Percentiles rank a stretch among this genome's conserved stretches.
Conservation (phyloP, 2,113 vertebrate genomes). For the Gambusia affinis region DNA sequence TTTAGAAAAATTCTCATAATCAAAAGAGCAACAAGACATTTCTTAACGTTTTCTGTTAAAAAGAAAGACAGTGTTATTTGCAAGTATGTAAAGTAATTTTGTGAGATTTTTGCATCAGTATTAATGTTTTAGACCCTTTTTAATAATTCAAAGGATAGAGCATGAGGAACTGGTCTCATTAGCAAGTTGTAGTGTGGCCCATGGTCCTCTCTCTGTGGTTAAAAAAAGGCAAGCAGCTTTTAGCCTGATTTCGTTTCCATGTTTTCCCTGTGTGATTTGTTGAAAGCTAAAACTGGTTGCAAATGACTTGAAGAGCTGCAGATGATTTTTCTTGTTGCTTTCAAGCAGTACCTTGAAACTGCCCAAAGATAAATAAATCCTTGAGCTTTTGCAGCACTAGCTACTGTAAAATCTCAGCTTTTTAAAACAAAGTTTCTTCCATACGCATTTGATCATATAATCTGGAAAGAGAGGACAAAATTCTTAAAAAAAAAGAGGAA, state of each 20-base stretch:
- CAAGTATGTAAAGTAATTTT: constrained; percentile 1
- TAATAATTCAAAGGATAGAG: constrained; percentile 31
- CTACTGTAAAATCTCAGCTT: not conserved
- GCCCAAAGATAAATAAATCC: not conserved
- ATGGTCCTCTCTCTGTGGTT: not conserved
- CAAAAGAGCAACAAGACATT: too few species aligned
- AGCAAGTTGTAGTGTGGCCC: not conserved
- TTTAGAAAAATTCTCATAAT: too few species aligned
- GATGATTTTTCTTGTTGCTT: constrained; percentile 1
- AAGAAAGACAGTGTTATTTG: not conserved
- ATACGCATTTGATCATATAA: constrained; percentile 34
- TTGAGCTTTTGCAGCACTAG: not conserved
- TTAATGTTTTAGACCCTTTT: constrained; percentile 25
- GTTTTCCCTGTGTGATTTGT: not conserved
- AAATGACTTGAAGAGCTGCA: not conserved
- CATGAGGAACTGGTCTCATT: constrained; percentile 24
- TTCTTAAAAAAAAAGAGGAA: constrained; percentile 63
- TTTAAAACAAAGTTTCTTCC: constrained; percentile 4
- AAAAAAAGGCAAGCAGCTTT: not conserved
- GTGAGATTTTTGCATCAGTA: constrained; percentile 1
- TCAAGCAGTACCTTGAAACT: not conserved
- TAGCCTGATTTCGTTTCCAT: not conserved
- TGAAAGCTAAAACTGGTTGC: constrained; percentile 5
- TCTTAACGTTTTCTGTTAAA: not conserved
- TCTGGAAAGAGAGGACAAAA: constrained; percentile 44